These are phyloP conservation scores for Rhinogobio ventralis DNA, from an alignment of 2,797 vertebrate genomes.

Conservation along the genomic window DNA sequence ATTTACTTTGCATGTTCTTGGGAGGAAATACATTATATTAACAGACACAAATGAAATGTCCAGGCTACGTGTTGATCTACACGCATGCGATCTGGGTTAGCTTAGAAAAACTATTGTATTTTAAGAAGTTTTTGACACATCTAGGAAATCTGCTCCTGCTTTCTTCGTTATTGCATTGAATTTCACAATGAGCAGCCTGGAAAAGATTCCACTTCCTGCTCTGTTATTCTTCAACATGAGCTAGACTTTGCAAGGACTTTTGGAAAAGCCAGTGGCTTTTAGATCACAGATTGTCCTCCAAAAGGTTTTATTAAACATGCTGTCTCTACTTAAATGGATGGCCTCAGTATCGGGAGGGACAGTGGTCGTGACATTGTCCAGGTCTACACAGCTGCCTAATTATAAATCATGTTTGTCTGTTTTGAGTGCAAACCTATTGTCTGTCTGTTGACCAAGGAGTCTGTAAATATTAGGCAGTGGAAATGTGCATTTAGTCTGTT, in stretches of 20 bases:
- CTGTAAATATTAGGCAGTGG: constrained; percentile 51
- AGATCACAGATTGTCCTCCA: constrained; percentile 23
- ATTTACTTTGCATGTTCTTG: not conserved
- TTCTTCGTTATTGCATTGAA: not conserved
- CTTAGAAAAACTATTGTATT: not conserved
- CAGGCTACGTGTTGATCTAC: not conserved
- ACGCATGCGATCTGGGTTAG: not conserved
- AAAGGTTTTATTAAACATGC: not conserved
- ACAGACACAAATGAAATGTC: not conserved
- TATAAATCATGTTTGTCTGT: constrained; percentile 40
- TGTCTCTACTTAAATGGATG: not conserved
- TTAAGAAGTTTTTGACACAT: not conserved
- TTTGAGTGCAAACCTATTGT: constrained; percentile 41
- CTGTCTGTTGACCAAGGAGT: constrained; percentile 32
- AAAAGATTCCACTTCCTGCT: not conserved
- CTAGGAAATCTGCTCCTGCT: constrained; percentile 2
- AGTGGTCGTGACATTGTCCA: not conserved
- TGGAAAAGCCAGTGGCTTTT: not conserved
- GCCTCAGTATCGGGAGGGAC: not conserved
- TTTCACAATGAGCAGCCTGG: not conserved
- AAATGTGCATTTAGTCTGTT: constrained; percentile 53
- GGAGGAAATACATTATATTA: not conserved
- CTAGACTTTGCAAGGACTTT: not conserved
- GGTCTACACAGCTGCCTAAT: constrained; percentile 29
- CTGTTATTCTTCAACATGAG: not conserved